phyloP scores from a whole-genome alignment of 2,113 vertebrate species.

The Siniperca knerii region DNA sequence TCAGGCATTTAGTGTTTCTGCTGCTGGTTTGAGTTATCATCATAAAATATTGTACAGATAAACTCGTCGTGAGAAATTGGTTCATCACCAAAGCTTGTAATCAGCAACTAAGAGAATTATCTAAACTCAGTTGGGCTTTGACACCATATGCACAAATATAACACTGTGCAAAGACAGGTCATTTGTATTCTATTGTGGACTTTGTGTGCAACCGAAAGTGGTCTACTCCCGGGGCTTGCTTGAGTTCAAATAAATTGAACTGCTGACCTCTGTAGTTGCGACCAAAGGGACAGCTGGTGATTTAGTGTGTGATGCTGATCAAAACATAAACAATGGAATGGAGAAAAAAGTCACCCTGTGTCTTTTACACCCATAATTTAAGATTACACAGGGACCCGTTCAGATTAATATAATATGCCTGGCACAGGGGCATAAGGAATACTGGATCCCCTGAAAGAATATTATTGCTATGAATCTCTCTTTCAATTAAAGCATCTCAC shows the following conservation, averaged over 20 bases:
- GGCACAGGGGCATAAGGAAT: not conserved
- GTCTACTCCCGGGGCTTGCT: not conserved
- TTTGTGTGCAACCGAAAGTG: not conserved
- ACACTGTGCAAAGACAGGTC: not conserved
- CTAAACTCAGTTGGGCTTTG: not conserved
- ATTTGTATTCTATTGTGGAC: not conserved
- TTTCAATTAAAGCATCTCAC: slow-evolving; percentile 8
- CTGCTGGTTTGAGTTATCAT: not conserved
- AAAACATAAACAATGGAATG: not conserved
- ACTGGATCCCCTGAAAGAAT: not conserved
- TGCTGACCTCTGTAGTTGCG: not conserved
- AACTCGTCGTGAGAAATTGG: not conserved
- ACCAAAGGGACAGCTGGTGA: not conserved
- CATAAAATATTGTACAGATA: not conserved
- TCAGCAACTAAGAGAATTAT: not conserved
- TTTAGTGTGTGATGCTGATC: not conserved
- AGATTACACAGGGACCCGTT: not conserved
- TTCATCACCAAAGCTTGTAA: not conserved
- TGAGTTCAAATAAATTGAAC: slow-evolving; percentile 7
- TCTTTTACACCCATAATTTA: not conserved
- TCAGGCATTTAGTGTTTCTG: not conserved
- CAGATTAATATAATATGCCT: not conserved
- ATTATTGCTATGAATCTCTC: not conserved
- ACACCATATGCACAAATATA: not conserved
- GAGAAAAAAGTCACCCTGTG: not conserved